Evolutionary conservation across 1,140 invertebrate genomes (phyloP), one percentile per base, ranked within the genome.

Genomic region (Platyscapa corneri): DNA sequence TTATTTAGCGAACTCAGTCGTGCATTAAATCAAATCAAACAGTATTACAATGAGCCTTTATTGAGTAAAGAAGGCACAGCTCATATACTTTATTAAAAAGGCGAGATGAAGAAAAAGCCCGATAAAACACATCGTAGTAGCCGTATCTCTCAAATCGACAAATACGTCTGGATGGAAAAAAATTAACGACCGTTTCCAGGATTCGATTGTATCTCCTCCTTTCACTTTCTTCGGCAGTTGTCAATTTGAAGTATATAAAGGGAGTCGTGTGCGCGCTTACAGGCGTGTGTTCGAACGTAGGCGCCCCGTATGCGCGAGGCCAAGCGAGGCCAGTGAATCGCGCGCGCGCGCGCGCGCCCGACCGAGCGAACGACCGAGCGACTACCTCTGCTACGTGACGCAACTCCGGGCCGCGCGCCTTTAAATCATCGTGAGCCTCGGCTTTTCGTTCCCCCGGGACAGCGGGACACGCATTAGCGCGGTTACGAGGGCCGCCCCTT

Each of bases 201-300:
- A 74, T 74, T 74, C 37, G 70, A 74, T 42, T 32, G 70, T 74
- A 74, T 74, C 70, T 74, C 70, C 70, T 74, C 70, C 70, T 74
- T 74, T 74, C 70, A 74, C 70, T 74, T 74, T 74, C 70, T 23
- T 74, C 37, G 1, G 70, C 70, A 42, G 37, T 42, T 74, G 70
- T 74, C 70, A 74, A 74, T 74, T 74, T 74, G 70, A 74, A 74
- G 70, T 42, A 42, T 42, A 74, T 74, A 74, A 74, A 74, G 27
- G 70, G 70, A 42, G 70, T 6, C 20, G 70, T 42, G 23, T 6
- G 37, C 23, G 7, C 14, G 34, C 3, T 27, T 37, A 72, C 3
- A 18, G 10, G 34, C 16, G 37, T 20, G 53, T 3, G 53, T 20
- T 56, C 18, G 10, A 10, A 16, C 53, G 53, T 16, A 1, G 16